Evolutionary conservation across 1,140 invertebrate genomes (phyloP), one percentile per base, ranked within the genome.

Genomic region (Drosophila simulans): DNA sequence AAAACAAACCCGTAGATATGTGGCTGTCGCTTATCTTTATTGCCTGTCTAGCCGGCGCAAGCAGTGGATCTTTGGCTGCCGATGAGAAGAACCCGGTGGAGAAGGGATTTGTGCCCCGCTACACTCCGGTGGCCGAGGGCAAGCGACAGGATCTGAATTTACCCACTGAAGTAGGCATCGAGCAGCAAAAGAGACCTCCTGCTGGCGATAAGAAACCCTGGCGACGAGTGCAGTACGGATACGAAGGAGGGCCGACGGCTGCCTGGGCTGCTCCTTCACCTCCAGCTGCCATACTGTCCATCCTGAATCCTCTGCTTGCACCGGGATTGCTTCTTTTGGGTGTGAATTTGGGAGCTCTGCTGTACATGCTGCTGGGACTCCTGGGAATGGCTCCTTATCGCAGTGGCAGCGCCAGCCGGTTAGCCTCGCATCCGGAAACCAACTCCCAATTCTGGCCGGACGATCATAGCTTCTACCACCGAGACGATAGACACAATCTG

Each of bases 271-370:
- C 42, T 3, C 20, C 75, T 2, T 45, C 58, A 0, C 39, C 62
- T 15, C 48, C 51, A 4, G 40, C 48, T n/a, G 35, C 64, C 40
- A 60, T 55, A 1, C 15, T 77, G 3, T 59, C 51, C 15, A 62
- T 80, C 0, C 63, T 49, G 7, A 59, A 62, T 7, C 56, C 77
- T 0, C 39, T 77, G 7, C 17, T 86, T 2, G 79, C 69, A 5
- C 83, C 84, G 0, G 83, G 84, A 5, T n/a, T 88, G 0, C 45
- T 88, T 11, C 40, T 88, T 0, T 11, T 88, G 10, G 83, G 83
- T 3, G 59, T 89, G 5, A 89, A 89, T 54, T 35, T 89, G 4
- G 85, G 84, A 0, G 85, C 77, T 0, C 37, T 90, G 34, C 64
- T 90, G 0, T 89, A 74, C 22, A 80, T 85, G 80, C 49, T 89